A percentile compares a stretch with the other conserved stretches of the same genome.
Evolutionary conservation across 2,797 vertebrate genomes (phyloP).

Genomic region (Danio choprae): DNA sequence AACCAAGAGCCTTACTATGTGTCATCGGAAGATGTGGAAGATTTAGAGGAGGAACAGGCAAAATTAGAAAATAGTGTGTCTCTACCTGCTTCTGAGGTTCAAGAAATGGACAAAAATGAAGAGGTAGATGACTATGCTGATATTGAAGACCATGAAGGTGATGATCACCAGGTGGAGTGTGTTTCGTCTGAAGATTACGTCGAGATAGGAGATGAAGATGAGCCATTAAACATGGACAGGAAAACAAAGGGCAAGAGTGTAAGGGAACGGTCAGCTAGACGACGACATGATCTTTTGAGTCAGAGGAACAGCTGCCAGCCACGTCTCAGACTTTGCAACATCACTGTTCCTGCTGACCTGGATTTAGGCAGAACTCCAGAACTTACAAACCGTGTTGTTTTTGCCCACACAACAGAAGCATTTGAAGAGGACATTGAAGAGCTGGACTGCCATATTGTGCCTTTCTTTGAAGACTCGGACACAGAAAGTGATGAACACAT

Average conservation of each 20-base stretch:
- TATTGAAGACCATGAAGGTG: conserved; percentile 72
- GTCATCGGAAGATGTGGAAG: conserved; percentile 76
- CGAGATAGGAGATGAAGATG: conserved; percentile 82
- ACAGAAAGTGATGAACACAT: conserved; percentile 83
- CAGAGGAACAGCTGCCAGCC: conserved; percentile 80
- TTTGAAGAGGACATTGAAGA: conserved; percentile 86
- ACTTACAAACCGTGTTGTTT: conserved; percentile 82
- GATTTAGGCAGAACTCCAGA: conserved; percentile 79
- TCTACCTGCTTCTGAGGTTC: conserved; percentile 53
- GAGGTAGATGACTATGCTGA: conserved; percentile 79
- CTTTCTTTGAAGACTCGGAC: conserved; percentile 82
- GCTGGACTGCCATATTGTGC: conserved; percentile 84
- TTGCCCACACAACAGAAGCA: conserved; percentile 82
- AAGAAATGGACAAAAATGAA: conserved; percentile 65
- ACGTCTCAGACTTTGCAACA: conserved; percentile 81
- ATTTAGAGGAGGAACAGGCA: conserved; percentile 69
- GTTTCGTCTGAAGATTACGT: conserved; percentile 83
- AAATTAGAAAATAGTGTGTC: conserved; percentile 56
- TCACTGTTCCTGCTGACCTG: conserved; percentile 79
- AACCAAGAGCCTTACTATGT: conserved; percentile 78
- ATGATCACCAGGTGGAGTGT: conserved; percentile 71
- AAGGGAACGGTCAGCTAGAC: conserved; percentile 74
- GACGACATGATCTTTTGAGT: conserved; percentile 68
- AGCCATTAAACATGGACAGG: conserved; percentile 72
- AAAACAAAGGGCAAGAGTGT: conserved; percentile 73